Base-by-base conservation (phyloP, 1,140 invertebrate species). In the Cotesia typhae region DNA sequence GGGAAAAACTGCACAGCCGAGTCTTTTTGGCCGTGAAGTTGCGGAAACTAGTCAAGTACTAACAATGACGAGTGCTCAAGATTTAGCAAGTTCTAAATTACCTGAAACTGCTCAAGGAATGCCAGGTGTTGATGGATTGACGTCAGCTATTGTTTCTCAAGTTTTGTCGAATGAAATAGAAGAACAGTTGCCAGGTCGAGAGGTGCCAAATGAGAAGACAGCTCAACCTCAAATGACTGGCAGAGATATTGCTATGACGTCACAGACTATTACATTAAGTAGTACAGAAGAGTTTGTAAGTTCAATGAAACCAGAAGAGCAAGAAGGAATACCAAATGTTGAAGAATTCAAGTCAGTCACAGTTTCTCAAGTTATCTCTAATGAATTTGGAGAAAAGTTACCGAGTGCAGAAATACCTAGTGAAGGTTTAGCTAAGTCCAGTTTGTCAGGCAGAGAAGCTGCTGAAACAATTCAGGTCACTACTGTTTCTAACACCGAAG, bases 401-500 rank as follows among this genome's bases (percentile, higher is more conserved):
- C 66, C 74, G 20, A 67, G 6, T 69, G 7, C 51, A 4, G 77
- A 78, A 76, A 67, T 12, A 60, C 77, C 79, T 9, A 75, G n/a
- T 7, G 12, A 75, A 51, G 71, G 79, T 71, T 73, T 17, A 64
- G 80, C 81, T 6, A 37, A 75, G 57, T 17, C 70, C 12, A 75
- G 74, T 67, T 14, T 81, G 0, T 75, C 59, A 20, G 77, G 81
- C 9, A 75, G 79, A 63, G 80, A 82, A 68, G 72, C 75, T 17
- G 76, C 80, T 41, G 82, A 81, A 76, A 73, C 72, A 3, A 74
- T 64, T 38, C 76, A 82, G 80, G 68, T 78, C 66, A 66, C 79
- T 38, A 60, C 76, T 4, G 14, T 74, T 36, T 69, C 74, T 5
- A 74, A n/a, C 59, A 63, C 70, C 3, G 75, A 79, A 37, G 68